Evolutionary conservation across 2,888 invertebrate genomes (phyloP), one percentile per base, ranked within the genome.

Genomic region (Conops quadrifasciatus): DNA sequence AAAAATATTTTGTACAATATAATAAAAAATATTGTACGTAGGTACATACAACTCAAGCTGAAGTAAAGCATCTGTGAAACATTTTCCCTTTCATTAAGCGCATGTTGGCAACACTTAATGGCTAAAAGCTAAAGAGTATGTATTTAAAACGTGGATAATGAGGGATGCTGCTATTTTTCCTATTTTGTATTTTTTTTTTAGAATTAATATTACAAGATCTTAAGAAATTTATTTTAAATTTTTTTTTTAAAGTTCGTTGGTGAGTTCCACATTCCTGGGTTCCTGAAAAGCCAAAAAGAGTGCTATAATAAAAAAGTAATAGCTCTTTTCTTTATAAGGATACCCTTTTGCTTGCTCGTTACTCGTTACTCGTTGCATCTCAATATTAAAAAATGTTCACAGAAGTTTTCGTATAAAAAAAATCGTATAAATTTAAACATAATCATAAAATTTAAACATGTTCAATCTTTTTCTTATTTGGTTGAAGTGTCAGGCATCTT

Each of bases 31-130:
- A 26, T 26, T 21, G n/a, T 49, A 49, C 15, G 24, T 21, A 53
- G 53, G 2, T 11, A 21, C 5, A 5, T 24, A 53, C 13, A 5
- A 11, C 7, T 11, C 7, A 2, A 19, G 53, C 24, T 21, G 28
- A 24, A 26, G 58, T 15, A 28, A 58, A 58, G 58, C 58, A 58
- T 11, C 28, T 58, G 28, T 9, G 26, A 58, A 28, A 15, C 16
- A 26, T 13, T 28, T 58, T 58, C 28, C 26, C 21, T 9, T 53
- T 53, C 21, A 53, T 53, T 53, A 58, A 58, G 24, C 24, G 24
- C 26, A 28, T 9, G 26, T 58, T 58, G 58, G 58, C 28, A 58
- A 58, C 58, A 58, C 28, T 58, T 5, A 58, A 58, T 2, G 26
- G 15, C 58, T 5, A 53, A 24, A 21, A 58, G 28, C 11, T 24